Evolutionary conservation across 2,888 invertebrate genomes (phyloP).

Genomic region (Trimorus sp.): DNA sequence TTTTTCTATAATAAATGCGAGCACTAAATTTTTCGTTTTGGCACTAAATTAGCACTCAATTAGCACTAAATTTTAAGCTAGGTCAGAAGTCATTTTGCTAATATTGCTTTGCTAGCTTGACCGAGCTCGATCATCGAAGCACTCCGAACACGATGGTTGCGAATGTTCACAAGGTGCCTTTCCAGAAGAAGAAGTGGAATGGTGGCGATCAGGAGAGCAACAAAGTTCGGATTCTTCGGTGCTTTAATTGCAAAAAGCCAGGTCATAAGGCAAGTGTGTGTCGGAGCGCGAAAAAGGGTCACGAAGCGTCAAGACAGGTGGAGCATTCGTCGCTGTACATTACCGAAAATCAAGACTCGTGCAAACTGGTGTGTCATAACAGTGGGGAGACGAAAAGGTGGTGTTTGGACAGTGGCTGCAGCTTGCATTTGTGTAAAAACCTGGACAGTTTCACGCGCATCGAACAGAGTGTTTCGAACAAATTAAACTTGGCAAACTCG

Average conservation of each 20-base stretch:
- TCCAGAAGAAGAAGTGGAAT: conserved; percentile 5
- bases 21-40: conserved; percentile 53
- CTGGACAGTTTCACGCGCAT: conserved; percentile 13
- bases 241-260: conserved; percentile 10
- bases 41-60: no score
- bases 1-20: conserved; percentile 56
- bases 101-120: no score
- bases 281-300: background rate
- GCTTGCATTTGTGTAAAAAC: conserved; percentile 54
- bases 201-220: background rate
- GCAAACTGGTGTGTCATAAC: no score
- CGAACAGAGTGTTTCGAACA: background rate
- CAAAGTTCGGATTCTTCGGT: conserved; percentile 1
- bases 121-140: conserved; percentile 20
- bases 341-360: background rate
- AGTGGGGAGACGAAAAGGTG: background rate
- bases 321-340: conserved; percentile 15
- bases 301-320: background rate
- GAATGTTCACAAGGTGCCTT: background rate
- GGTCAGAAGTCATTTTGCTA: no score
- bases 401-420: conserved; percentile 52
- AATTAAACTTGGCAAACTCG: conserved; percentile 22
- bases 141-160: conserved; percentile 29
- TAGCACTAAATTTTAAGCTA: no score
- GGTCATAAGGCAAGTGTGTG: conserved; percentile 15